phyloP scores from a whole-genome alignment of 1,140 invertebrate genomes.

The Brachionus rotundiformis region DNA sequence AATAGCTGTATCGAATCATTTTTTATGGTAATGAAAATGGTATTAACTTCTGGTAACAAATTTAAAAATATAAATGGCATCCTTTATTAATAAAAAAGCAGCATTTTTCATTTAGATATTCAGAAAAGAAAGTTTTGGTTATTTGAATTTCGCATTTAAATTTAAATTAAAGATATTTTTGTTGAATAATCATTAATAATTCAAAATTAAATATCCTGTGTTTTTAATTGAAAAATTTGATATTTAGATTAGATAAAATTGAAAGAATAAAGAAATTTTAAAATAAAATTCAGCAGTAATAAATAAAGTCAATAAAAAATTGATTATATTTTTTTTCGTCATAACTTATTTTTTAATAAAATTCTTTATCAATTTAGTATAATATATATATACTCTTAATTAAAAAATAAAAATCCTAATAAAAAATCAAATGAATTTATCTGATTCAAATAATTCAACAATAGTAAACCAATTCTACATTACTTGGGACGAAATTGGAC shows the following conservation, averaged over 20 bases:
- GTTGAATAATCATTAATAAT: background rate
- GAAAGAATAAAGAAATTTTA: too few species aligned
- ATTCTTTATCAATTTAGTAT: background rate
- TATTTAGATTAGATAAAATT: conserved; percentile 16
- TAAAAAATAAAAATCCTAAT: background rate
- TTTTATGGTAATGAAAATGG: too few species aligned
- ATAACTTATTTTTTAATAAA: background rate
- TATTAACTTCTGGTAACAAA: too few species aligned
- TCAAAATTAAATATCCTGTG: background rate
- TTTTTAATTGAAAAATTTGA: background rate
- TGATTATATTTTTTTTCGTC: background rate
- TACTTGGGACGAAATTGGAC: background rate
- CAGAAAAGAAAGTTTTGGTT: too few species aligned
- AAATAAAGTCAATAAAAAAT: background rate
- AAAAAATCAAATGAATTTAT: background rate
- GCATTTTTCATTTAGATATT: too few species aligned
- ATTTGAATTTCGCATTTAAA: too few species aligned
- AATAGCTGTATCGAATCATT: too few species aligned
- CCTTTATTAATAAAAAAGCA: too few species aligned
- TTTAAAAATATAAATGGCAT: too few species aligned
- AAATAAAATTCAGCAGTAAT: conserved; percentile 6
- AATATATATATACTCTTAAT: too few species aligned
- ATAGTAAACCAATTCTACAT: background rate
- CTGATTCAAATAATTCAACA: background rate
- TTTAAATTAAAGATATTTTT: background rate